A percentile compares a stretch with the other conserved stretches of the same genome.
These are phyloP conservation scores for Gambusia holbrooki DNA, from an alignment of 2,113 vertebrate species.

Conservation along the genomic window DNA sequence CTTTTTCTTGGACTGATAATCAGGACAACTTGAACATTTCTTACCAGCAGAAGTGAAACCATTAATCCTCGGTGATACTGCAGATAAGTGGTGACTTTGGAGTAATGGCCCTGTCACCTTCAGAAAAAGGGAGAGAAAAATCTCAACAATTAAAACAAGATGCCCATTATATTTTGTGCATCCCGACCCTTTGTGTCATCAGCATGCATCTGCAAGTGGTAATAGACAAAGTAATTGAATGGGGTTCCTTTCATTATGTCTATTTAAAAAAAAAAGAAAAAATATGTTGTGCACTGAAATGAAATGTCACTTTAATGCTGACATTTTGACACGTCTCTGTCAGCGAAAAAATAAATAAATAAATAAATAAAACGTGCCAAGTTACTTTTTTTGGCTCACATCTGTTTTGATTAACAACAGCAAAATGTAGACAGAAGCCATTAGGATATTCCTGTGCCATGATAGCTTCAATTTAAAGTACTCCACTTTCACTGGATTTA, in stretches of 20 bases:
- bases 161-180: conserved; percentile 89
- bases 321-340: background rate
- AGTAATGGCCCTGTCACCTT: conserved; percentile 98
- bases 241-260: conserved; percentile 57
- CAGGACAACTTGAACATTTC: conserved; percentile 99
- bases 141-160: conserved; percentile 99
- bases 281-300: background rate
- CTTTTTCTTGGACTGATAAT: conserved; percentile 98
- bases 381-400: background rate
- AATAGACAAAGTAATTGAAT: conserved; percentile 86
- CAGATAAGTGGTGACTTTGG: conserved; percentile 96
- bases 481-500: background rate
- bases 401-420: background rate
- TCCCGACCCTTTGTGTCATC: conserved; percentile 89
- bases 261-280: background rate
- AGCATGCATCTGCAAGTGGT: conserved; percentile 87
- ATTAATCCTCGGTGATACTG: conserved; percentile 98
- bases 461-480: background rate
- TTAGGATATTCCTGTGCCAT: background rate
- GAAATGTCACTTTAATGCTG: background rate
- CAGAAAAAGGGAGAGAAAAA: conserved; percentile 79
- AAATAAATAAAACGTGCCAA: background rate
- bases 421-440: no score
- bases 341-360: background rate
- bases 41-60: conserved; percentile 97